phyloP scores from a whole-genome alignment of 2,888 invertebrate species.

The Proisotoma minuta region DNA sequence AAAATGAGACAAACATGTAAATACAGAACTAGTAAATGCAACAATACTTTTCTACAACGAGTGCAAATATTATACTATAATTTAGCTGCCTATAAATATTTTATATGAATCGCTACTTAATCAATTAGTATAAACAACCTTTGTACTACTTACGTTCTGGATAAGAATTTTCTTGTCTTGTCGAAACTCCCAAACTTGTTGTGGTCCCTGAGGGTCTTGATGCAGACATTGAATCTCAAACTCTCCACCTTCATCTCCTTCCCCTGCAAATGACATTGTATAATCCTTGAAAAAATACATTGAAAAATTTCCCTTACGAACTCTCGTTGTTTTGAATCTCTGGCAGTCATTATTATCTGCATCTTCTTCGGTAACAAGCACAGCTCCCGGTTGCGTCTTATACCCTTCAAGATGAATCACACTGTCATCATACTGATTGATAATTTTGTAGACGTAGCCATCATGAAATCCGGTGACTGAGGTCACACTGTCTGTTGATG shows the following conservation, averaged over 20 bases:
- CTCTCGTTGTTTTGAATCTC: not conserved
- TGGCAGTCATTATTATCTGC: slow-evolving; percentile 1
- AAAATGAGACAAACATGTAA: too few relatives aligned
- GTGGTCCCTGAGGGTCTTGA: slow-evolving; percentile 4
- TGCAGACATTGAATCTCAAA: slow-evolving; percentile 10
- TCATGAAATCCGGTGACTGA: slow-evolving; percentile 14
- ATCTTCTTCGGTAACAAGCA: slow-evolving; percentile 6
- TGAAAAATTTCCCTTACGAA: slow-evolving; percentile 8
- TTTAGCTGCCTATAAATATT: too few relatives aligned
- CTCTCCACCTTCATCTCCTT: slow-evolving; percentile 13
- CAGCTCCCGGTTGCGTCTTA: not conserved
- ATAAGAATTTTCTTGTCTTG: slow-evolving; percentile 1
- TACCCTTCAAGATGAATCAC: slow-evolving; percentile 10
- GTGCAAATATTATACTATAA: too few relatives aligned
- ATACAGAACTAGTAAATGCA: too few relatives aligned
- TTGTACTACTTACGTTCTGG: slow-evolving; percentile 4
- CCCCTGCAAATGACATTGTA: not conserved
- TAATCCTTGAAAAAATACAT: not conserved
- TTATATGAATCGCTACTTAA: too few relatives aligned
- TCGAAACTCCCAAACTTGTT: slow-evolving; percentile 8
- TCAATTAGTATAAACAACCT: not conserved
- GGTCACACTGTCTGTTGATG: slow-evolving; percentile 8
- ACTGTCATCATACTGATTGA: slow-evolving; percentile 11
- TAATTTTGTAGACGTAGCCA: slow-evolving; percentile 14
- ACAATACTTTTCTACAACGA: too few relatives aligned